phyloP scores from a whole-genome alignment of 2,888 invertebrate species.

The Pyrgus malvae region DNA sequence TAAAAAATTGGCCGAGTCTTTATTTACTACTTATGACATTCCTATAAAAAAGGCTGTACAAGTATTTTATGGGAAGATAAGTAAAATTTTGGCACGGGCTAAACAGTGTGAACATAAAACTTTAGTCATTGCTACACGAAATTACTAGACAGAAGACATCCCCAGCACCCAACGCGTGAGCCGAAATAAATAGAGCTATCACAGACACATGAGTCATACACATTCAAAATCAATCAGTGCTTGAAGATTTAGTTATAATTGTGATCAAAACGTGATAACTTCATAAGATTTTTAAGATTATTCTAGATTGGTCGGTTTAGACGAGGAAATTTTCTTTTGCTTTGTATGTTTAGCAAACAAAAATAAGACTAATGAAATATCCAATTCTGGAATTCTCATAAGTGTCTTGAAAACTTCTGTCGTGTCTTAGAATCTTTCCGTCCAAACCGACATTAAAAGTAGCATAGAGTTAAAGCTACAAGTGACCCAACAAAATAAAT shows the following conservation, averaged over 20 bases:
- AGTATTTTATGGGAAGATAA: neutral
- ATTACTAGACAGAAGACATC: slow-evolving; percentile 35
- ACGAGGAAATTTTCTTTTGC: neutral
- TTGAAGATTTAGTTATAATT: slow-evolving; percentile 43
- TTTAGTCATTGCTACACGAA: slow-evolving; percentile 62
- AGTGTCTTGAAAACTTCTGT: no score
- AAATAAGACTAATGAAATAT: neutral
- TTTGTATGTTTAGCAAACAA: neutral
- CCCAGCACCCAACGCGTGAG: slow-evolving; percentile 41
- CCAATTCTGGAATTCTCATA: no score
- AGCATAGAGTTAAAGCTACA: slow-evolving; percentile 39
- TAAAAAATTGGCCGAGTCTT: no score
- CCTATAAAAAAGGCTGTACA: neutral
- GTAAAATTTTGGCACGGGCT: slow-evolving; percentile 20
- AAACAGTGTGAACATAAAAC: slow-evolving; percentile 41
- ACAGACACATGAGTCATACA: slow-evolving; percentile 75
- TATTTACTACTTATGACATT: no score
- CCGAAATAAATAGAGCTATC: slow-evolving; percentile 74
- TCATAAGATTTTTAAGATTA: slow-evolving; percentile 57
- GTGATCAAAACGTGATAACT: slow-evolving; percentile 53
- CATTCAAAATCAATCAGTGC: slow-evolving; percentile 65
- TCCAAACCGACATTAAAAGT: neutral
- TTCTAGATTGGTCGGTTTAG: neutral
- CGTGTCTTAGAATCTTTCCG: no score
- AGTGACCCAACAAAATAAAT: slow-evolving; percentile 27